These are phyloP conservation scores for Bimastos eiseni DNA, from an alignment of 2,888 invertebrate species.

Conservation along the genomic window DNA sequence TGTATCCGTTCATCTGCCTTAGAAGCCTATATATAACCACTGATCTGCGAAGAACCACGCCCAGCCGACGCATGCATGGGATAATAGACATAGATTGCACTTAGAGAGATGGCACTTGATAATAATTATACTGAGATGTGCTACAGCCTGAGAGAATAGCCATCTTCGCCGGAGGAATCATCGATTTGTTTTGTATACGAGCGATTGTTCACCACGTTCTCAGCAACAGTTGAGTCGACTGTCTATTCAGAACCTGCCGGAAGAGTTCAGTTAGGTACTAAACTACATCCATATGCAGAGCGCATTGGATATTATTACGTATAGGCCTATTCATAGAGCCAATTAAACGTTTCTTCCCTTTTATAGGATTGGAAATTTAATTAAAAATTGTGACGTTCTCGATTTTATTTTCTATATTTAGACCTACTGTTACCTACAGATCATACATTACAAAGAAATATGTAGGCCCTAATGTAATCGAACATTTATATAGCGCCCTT, in stretches of 20 bases:
- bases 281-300: background rate
- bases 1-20: background rate
- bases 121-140: no score
- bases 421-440: no score
- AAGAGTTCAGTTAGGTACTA: background rate
- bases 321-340: background rate
- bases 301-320: no score
- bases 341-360: background rate
- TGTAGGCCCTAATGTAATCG: no score
- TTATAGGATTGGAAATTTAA: background rate
- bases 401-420: background rate
- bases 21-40: background rate
- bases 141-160: background rate
- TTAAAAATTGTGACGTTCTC: background rate
- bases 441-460: background rate
- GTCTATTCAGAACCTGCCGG: background rate
- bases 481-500: no score
- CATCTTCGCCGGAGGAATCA: background rate
- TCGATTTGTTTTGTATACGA: background rate
- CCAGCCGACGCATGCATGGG: background rate
- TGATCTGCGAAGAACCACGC: background rate
- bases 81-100: background rate
- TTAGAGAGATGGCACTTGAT: background rate
- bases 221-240: background rate
- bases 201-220: background rate